Percentiles rank a stretch among this genome's conserved stretches.
These are phyloP conservation scores for Arnoldichthys spilopterus DNA, from an alignment of 2,797 vertebrate genomes.

Conservation along the genomic window DNA sequence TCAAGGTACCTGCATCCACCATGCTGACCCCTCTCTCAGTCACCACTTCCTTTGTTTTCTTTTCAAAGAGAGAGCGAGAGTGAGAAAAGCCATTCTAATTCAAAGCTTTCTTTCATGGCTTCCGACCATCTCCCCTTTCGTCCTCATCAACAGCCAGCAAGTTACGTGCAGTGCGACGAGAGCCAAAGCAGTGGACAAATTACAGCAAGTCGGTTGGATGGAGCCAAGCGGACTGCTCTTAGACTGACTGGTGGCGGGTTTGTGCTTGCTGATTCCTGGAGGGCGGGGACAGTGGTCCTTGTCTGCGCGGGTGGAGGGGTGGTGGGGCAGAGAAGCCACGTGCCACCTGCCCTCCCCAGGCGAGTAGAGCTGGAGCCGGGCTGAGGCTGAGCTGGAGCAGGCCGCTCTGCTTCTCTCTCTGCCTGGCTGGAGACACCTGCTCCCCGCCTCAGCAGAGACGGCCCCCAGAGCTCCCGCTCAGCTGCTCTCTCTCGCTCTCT, in stretches of 20 bases:
- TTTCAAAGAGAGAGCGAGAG: conserved; percentile 46
- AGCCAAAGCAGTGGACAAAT: conserved; percentile 7
- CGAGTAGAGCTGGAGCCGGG: conserved; percentile 39
- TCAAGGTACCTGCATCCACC: conserved; percentile 65
- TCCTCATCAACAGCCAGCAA: conserved; percentile 8
- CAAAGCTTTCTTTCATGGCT: conserved; percentile 39
- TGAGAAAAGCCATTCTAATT: conserved; percentile 31
- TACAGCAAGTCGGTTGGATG: background rate
- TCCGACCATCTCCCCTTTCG: conserved; percentile 26
- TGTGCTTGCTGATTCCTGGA: background rate
- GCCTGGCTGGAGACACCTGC: conserved; percentile 74
- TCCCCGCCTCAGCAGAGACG: conserved; percentile 75
- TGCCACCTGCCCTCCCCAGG: conserved; percentile 61
- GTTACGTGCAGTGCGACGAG: background rate
- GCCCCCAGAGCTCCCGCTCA: conserved; percentile 73
- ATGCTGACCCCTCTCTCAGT: conserved; percentile 62
- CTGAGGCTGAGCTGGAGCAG: conserved; percentile 17
- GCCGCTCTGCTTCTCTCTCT: conserved; percentile 50
- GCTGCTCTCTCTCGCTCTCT: conserved; percentile 65
- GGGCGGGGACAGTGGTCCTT: background rate
- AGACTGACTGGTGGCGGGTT: conserved; percentile 8
- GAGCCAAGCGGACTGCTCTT: background rate
- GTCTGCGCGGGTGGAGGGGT: background rate
- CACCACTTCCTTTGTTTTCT: conserved; percentile 46
- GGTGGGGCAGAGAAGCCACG: conserved; percentile 40